These are phyloP conservation scores for Symphodus melops DNA, from an alignment of 2,113 vertebrate genomes.

Conservation along the genomic window DNA sequence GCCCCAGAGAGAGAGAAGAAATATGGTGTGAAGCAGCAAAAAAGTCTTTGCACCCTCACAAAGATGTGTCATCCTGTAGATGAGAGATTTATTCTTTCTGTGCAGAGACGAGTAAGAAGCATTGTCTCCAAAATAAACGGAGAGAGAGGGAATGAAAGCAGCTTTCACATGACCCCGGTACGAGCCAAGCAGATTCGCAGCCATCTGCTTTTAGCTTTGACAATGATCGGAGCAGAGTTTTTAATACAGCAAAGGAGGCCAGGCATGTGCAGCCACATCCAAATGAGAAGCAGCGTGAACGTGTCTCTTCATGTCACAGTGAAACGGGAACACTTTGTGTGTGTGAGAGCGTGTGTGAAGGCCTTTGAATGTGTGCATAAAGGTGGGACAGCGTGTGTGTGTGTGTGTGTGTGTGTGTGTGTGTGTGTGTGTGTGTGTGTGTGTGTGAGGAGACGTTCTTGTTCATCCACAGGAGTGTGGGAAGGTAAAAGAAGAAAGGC, in stretches of 20 bases:
- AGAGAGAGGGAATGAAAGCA: constrained; percentile 19
- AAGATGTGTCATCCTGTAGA: constrained; percentile 61
- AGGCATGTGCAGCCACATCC: constrained; percentile 63
- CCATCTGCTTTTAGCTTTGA: constrained; percentile 74
- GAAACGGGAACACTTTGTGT: constrained; percentile 56
- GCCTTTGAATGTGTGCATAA: constrained; percentile 39
- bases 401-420: constrained; percentile 6
- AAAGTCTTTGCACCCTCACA: constrained; percentile 56
- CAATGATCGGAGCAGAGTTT: constrained; percentile 73
- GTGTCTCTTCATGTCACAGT: constrained; percentile 69
- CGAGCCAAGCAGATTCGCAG: constrained; percentile 63
- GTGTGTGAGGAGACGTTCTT: constrained; percentile 35
- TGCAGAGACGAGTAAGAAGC: constrained; percentile 31
- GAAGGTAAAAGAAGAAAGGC: constrained; percentile 59
- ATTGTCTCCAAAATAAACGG: constrained; percentile 62
- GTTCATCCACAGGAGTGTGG: constrained; percentile 49
- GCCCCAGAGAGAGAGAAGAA: constrained; percentile 60
- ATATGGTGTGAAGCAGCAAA: constrained; percentile 64
- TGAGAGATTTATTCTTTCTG: constrained; percentile 36
- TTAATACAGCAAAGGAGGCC: constrained; percentile 71
- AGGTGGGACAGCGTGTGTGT: constrained; percentile 12
- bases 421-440: constrained; percentile 1
- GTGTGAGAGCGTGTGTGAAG: constrained; percentile 34
- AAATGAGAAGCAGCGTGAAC: constrained; percentile 72
- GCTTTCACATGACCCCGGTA: constrained; percentile 63